Conservation (phyloP, 2,888 invertebrate genomes). For the Apodemia hepburni region DNA sequence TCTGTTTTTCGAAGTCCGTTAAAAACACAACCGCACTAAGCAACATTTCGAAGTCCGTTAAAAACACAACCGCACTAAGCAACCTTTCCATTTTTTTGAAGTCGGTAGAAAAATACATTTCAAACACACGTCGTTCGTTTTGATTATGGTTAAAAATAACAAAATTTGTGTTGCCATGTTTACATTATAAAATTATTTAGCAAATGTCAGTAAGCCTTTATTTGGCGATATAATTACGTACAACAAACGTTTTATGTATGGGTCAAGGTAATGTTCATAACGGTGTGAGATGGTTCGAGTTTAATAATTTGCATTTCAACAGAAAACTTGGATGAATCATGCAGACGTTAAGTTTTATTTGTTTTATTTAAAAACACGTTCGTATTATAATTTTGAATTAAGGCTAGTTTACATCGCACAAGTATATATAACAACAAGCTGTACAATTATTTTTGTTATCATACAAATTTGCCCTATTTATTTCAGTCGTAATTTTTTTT, state of each 20-base stretch:
- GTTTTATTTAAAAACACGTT: background rate
- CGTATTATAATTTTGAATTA: background rate
- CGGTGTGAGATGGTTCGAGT: background rate
- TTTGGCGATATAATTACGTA: slow-evolving; percentile 1
- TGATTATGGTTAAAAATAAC: no score
- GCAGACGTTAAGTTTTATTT: slow-evolving; percentile 1
- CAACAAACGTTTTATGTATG: background rate
- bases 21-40: no score
- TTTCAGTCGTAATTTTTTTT: no score
- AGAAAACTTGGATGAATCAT: background rate
- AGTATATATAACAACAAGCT: background rate
- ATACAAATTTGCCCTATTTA: no score
- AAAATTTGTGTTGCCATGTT: no score
- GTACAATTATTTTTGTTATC: no score
- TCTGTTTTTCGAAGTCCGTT: no score
- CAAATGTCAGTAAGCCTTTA: background rate
- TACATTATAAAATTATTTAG: background rate
- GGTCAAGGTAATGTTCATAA: slow-evolving; percentile 10
- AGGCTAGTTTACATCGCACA: background rate
- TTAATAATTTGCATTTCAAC: slow-evolving; percentile 4
- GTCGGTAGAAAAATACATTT: no score
- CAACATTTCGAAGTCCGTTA: no score
- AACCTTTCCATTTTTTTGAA: no score
- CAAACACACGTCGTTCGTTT: no score
- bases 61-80: no score